phyloP scores from a whole-genome alignment of 1,140 invertebrate genomes.

The Sipha flava region DNA sequence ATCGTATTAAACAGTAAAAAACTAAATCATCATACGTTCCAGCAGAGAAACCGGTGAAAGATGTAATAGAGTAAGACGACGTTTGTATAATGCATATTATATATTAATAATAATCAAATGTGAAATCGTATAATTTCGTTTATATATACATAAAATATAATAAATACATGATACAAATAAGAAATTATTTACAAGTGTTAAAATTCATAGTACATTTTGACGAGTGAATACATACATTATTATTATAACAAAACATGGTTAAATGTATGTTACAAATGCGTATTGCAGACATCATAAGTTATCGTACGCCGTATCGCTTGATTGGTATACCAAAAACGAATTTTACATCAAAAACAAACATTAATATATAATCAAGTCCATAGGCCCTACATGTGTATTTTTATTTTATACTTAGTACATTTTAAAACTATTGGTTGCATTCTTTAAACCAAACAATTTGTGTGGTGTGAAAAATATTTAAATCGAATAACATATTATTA shows the following conservation, averaged over 20 bases:
- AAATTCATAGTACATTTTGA: not conserved
- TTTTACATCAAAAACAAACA: not conserved
- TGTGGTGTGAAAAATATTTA: too few relatives aligned
- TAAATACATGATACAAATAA: not conserved
- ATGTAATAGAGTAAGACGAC: too few relatives aligned
- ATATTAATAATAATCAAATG: not conserved
- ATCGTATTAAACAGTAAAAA: too few relatives aligned
- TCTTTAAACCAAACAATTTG: too few relatives aligned
- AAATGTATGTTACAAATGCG: not conserved
- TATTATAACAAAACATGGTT: not conserved
- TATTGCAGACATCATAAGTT: not conserved
- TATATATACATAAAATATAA: not conserved
- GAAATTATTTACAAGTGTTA: not conserved
- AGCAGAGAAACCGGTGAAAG: too few relatives aligned
- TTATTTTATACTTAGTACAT: not conserved
- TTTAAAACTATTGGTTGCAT: too few relatives aligned
- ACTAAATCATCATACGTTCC: too few relatives aligned
- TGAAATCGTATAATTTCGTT: not conserved
- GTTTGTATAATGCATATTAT: too few relatives aligned
- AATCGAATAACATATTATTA: too few relatives aligned
- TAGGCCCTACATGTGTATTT: not conserved
- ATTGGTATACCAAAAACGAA: not conserved
- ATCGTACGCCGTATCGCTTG: too few relatives aligned
- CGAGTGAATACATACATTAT: not conserved
- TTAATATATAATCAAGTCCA: not conserved